Evolutionary conservation across 2,113 vertebrate species (phyloP).

Genomic region (Cyanistes caeruleus): DNA sequence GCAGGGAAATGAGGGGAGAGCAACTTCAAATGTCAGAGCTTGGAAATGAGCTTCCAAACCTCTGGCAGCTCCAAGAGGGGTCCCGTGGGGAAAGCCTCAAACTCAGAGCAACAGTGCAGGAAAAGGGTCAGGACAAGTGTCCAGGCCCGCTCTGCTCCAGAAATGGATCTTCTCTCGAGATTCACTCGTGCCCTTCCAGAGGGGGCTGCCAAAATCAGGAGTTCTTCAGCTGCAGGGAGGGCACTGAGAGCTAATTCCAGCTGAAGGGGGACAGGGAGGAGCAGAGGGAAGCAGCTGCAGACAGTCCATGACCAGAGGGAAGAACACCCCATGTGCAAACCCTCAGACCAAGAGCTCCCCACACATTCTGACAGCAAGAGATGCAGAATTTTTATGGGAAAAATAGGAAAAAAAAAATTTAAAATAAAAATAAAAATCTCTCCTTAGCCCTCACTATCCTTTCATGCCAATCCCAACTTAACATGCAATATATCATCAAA

Average conservation of each 20-base stretch:
- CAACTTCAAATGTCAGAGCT: not conserved
- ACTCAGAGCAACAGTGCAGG: not conserved
- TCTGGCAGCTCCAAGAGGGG: not conserved
- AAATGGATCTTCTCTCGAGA: not conserved
- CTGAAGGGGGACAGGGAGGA: not conserved
- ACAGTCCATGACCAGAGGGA: not conserved
- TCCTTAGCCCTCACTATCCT: not conserved
- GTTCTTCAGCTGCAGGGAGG: not conserved
- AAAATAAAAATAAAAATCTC: not conserved
- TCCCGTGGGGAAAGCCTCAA: not conserved
- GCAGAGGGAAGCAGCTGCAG: not conserved
- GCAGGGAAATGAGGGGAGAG: not conserved
- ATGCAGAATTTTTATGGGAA: not conserved
- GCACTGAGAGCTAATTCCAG: not conserved
- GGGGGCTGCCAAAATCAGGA: not conserved
- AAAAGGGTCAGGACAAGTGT: not conserved
- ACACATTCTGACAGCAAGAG: not conserved
- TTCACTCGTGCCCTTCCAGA: not conserved
- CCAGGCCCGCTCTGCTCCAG: not conserved
- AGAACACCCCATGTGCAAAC: not conserved
- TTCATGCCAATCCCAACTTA: slow-evolving; percentile 42
- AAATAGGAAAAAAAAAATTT: not conserved
- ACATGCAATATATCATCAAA: slow-evolving; percentile 30
- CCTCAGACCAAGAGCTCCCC: not conserved
- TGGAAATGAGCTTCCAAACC: not conserved